Percentiles rank a stretch among this genome's conserved stretches.
Evolutionary conservation across 2,888 invertebrate genomes (phyloP).

Genomic region (Lampropteryx suffumata): DNA sequence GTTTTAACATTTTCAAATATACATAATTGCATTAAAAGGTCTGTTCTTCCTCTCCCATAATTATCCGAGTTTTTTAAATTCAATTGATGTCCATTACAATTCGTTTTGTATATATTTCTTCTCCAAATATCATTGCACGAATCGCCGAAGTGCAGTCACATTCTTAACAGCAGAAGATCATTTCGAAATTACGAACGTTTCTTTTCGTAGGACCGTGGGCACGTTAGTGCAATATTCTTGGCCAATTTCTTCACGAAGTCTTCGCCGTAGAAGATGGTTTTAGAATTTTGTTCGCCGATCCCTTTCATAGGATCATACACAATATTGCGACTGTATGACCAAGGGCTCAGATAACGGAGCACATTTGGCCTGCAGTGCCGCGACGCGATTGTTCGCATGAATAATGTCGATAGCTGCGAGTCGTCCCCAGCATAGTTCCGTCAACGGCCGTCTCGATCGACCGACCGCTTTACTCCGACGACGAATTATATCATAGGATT

Average conservation of each 20-base stretch:
- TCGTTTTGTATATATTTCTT: constrained; percentile 12
- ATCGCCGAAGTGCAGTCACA: constrained; percentile 21
- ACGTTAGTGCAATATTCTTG: constrained; percentile 1
- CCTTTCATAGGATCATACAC: constrained; percentile 8
- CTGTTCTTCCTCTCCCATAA: constrained; percentile 14
- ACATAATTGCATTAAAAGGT: neutral
- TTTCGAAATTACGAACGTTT: constrained; percentile 3
- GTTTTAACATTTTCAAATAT: constrained; percentile 1
- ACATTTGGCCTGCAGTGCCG: constrained; percentile 10
- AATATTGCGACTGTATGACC: constrained; percentile 14
- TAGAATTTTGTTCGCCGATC: constrained; percentile 7
- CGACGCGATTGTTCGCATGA: constrained; percentile 12
- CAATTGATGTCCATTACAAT: constrained; percentile 11
- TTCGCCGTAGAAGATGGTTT: constrained; percentile 11
- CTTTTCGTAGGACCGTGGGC: neutral
- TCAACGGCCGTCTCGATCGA: constrained; percentile 52
- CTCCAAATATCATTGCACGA: constrained; percentile 13
- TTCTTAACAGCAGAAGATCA: constrained; percentile 10
- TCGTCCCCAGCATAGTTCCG: constrained; percentile 48
- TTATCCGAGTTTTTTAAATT: constrained; percentile 15
- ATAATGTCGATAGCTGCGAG: constrained; percentile 47
- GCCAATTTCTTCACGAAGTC: constrained; percentile 2
- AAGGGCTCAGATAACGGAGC: constrained; percentile 18
- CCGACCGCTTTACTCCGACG: constrained; percentile 69
- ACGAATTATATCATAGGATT: constrained; percentile 78